Evolutionary conservation across 1,140 invertebrate genomes (phyloP), one percentile per base, ranked within the genome.

Genomic region (Megalopta genalis): DNA sequence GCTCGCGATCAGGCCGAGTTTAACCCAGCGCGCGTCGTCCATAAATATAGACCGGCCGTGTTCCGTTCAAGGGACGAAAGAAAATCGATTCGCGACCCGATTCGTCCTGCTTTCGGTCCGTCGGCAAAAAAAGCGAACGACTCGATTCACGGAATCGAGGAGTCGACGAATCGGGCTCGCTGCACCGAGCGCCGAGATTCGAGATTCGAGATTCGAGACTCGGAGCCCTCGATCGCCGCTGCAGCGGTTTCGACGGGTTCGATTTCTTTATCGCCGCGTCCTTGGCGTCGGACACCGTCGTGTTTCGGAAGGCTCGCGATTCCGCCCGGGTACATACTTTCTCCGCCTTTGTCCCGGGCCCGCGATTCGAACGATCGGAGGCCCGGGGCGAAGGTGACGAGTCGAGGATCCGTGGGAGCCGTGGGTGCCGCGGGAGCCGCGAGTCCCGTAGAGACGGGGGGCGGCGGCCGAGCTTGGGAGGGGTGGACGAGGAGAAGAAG

Each of bases 321-420:
- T 63, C 39, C 39, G 46, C 42, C 14, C 59, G n/a, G n/a, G 49
- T 52, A 57, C 52, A 57, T 70, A 69, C 59, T 77, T 81, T 77
- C 67, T 70, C 74, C 57, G 59, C 7, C 65, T 77, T 71, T 81
- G 52, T 70, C 46, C 65, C 16, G 60, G 64, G 23, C 42, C 49
- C 32, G 23, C 37, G 32, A 42, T 18, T 7, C 27, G 71, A 39
- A 14, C 59, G 52, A 73, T 59, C 42, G 68, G 16, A 1, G 71
- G 49, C 49, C 54, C 70, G 57, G 18, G 52, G 23, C 27, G 37
- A 72, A 70, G 68, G 46, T 25, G 49, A 52, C n/a, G 27, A 59
- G 23, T 18, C 52, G 57, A n/a, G 37, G 25, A 32, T 32, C 32
- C 32, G 32, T 32, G 32, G 32, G 32, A 32, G 32, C 32, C 4